These are phyloP conservation scores for Cydia amplana DNA, from an alignment of 1,140 invertebrate genomes.

Conservation along the genomic window DNA sequence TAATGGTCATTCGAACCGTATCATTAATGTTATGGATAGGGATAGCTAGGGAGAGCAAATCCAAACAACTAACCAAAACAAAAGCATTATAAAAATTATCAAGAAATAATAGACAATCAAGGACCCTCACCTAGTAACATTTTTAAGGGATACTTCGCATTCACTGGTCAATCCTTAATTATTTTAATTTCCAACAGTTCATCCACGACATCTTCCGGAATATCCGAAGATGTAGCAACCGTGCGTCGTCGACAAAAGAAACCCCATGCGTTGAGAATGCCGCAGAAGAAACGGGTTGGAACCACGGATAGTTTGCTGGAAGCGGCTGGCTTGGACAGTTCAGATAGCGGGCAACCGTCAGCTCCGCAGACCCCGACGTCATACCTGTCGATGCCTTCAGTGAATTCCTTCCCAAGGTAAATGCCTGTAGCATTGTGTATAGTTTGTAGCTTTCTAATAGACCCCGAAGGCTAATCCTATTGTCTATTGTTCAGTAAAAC, in stretches of 20 bases:
- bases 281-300: slow-evolving; percentile 71
- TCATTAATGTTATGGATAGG: too few species aligned
- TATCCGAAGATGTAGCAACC: slow-evolving; percentile 72
- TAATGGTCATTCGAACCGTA: too few species aligned
- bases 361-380: slow-evolving; percentile 82
- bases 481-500: too few species aligned
- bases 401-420: slow-evolving; percentile 86
- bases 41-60: too few species aligned
- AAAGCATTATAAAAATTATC: too few species aligned
- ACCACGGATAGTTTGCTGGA: slow-evolving; percentile 69
- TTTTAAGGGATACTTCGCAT: too few species aligned
- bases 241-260: slow-evolving; percentile 70
- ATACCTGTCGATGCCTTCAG: slow-evolving; percentile 90
- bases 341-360: slow-evolving; percentile 67
- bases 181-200: slow-evolving; percentile 44
- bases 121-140: too few species aligned
- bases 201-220: slow-evolving; percentile 69
- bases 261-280: slow-evolving; percentile 68
- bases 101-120: too few species aligned
- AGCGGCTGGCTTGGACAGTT: slow-evolving; percentile 66
- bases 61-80: too few species aligned
- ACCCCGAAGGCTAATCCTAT: too few species aligned
- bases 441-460: too few species aligned
- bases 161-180: neutral
- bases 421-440: neutral